Percentiles rank a stretch among this genome's conserved stretches.
Conservation (phyloP, 1,140 invertebrate species). For the Caenorhabditis inopinata region DNA sequence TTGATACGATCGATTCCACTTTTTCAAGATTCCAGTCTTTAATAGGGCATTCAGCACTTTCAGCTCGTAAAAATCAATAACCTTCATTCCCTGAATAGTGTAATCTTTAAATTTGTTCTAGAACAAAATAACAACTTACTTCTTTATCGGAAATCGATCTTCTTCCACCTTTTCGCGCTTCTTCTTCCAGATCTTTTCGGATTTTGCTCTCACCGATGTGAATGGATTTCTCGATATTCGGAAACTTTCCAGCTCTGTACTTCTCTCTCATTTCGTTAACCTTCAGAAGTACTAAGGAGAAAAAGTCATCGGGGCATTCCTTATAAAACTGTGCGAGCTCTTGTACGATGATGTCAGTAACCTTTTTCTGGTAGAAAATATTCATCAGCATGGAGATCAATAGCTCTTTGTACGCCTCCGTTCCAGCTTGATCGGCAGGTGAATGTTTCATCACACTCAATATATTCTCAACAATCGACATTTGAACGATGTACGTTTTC, state of each 20-base stretch:
- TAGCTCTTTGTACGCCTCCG: neutral
- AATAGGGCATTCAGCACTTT: neutral
- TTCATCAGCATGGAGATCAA: neutral
- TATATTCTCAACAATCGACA: neutral
- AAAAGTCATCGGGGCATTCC: neutral
- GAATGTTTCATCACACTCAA: neutral
- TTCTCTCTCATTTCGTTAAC: neutral
- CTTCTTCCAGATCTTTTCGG: neutral
- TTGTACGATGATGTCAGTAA: neutral
- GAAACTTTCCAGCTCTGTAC: neutral
- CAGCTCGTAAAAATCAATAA: neutral
- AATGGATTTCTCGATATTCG: neutral
- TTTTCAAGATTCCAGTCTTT: neutral
- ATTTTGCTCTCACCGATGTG: neutral
- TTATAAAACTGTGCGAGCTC: neutral
- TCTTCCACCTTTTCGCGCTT: no score
- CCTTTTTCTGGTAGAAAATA: constrained; percentile 11
- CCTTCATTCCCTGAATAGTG: neutral
- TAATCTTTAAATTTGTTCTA: no score
- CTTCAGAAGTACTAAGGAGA: neutral
- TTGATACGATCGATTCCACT: neutral
- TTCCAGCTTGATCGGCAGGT: neutral
- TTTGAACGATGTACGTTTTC: neutral
- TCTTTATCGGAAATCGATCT: neutral
- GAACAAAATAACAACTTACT: neutral